Base-by-base conservation (phyloP, 2,797 vertebrate genomes). In the Hipposideros larvatus region DNA sequence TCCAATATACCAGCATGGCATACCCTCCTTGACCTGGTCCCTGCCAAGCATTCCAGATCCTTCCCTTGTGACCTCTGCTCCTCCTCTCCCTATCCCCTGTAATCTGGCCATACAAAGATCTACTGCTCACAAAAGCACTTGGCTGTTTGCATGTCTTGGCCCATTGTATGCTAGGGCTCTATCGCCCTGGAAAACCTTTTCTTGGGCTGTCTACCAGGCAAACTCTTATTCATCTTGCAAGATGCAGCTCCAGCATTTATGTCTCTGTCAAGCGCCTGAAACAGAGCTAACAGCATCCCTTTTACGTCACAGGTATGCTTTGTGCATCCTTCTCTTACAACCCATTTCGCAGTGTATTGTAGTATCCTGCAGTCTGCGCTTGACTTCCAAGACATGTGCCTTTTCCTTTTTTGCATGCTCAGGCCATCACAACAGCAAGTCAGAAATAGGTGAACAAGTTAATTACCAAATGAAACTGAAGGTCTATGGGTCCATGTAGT, bases 401-500 rank as follows among this genome's bases (percentile, higher is more conserved):
- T 70, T 3, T 28, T 79, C 31, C 26, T 57, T 85, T 53, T 61
- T 34, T 22, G 13, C 26, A 74, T 55, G 65, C 21, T 41, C 19
- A 74, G 48, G n/a, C 16, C 71, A 51, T 34, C 24, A 79, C 31
- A 75, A 80, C 7, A 73, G 16, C 28, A 63, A 74, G 61, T 82
- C 41, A 87, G 90, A 88, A 87, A 61, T 34, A 82, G 2, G 2
- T 41, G n/a, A 77, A 85, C 5, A 43, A 88, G 46, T 65, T 59
- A 79, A 80, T 89, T 71, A 80, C 77, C 37, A 90, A 66, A 79
- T n/a, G 21, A 87, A 94, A 78, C 2, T 4, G 43, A 90, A 53
- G 43, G 26, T 5, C 70, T 37, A 21, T 63, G 5, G 22, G 10
- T 71, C 73, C 28, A 84, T 34, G 19, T 66, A 53, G 19, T 66